Percentiles rank a stretch among this genome's conserved stretches.
These are phyloP conservation scores for Phthorimaea operculella DNA, from an alignment of 1,140 invertebrate genomes.

Conservation along the genomic window DNA sequence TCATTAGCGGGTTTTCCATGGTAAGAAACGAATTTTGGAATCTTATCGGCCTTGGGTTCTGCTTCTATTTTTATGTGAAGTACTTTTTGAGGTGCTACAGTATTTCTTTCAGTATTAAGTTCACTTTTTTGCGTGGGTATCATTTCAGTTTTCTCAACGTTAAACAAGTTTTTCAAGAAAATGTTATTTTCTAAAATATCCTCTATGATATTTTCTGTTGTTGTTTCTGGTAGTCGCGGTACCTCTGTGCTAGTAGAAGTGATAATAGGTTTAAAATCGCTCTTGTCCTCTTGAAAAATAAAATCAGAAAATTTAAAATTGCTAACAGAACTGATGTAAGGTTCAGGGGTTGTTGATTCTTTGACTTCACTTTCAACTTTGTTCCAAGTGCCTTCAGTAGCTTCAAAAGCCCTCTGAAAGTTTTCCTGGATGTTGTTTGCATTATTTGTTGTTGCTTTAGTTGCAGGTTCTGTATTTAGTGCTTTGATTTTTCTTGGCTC, in stretches of 20 bases:
- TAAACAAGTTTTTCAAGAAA: constrained; percentile 48
- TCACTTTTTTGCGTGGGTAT: constrained; percentile 19
- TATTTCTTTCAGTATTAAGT: constrained; percentile 13
- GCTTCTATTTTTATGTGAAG: constrained; percentile 10
- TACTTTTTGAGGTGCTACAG: constrained; percentile 14
- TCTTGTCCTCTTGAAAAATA: constrained; percentile 25
- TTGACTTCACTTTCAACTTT: constrained; percentile 3
- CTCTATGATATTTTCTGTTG: constrained; percentile 29
- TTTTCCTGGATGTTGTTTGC: not conserved
- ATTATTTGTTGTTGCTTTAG: constrained; percentile 5
- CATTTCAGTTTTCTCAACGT: constrained; percentile 13
- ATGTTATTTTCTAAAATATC: constrained; percentile 39
- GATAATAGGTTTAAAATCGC: constrained; percentile 34
- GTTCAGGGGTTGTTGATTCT: not conserved
- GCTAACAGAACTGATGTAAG: constrained; percentile 6
- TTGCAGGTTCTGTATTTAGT: constrained; percentile 13
- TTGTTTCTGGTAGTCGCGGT: constrained; percentile 14
- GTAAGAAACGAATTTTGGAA: constrained; percentile 29
- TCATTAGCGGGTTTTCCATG: constrained; percentile 34
- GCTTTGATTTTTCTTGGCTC: constrained; percentile 31
- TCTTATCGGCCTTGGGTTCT: constrained; percentile 28
- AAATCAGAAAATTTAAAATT: constrained; percentile 24
- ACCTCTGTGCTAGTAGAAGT: constrained; percentile 15
- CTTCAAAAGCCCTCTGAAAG: not conserved
- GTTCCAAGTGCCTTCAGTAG: not conserved